Evolutionary conservation across 2,888 invertebrate species (phyloP).

Genomic region (Rhorus exstirpatorius): DNA sequence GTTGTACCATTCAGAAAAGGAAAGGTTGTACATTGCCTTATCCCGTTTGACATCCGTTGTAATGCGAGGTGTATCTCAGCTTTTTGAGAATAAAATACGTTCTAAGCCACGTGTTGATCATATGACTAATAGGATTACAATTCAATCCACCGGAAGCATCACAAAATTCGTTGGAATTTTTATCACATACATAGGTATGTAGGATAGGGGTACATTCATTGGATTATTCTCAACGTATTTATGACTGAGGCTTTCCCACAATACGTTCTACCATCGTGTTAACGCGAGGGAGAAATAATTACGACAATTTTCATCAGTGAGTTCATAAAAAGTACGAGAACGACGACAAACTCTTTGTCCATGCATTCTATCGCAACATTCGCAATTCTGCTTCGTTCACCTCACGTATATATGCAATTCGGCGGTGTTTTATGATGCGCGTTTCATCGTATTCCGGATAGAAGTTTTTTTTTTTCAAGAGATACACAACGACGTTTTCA

Average conservation of each 20-base stretch:
- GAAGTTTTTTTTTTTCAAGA: not conserved
- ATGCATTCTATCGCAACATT: not conserved
- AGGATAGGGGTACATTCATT: not conserved
- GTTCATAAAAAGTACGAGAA: not conserved
- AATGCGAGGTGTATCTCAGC: slow-evolving; percentile 16
- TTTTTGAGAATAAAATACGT: not conserved
- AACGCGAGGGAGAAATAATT: not conserved
- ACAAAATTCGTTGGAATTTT: not conserved
- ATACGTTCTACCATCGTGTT: not conserved
- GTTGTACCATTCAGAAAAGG: slow-evolving; percentile 37
- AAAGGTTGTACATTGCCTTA: slow-evolving; percentile 23
- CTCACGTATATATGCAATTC: not conserved
- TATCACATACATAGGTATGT: not conserved
- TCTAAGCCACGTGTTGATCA: slow-evolving; percentile 4
- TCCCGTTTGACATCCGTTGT: slow-evolving; percentile 36
- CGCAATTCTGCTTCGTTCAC: not conserved
- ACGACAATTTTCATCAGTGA: not conserved
- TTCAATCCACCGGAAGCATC: not conserved
- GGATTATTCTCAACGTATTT: not conserved
- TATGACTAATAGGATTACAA: not conserved
- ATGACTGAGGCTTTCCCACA: not conserved
- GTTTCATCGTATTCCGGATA: not conserved
- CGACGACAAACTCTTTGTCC: not conserved
- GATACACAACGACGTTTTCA: not conserved
- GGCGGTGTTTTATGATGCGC: slow-evolving; percentile 8